These are phyloP conservation scores for Holothuria scabra DNA, from an alignment of 53 echinoderm and acorn worm species.

Conservation along the genomic window DNA sequence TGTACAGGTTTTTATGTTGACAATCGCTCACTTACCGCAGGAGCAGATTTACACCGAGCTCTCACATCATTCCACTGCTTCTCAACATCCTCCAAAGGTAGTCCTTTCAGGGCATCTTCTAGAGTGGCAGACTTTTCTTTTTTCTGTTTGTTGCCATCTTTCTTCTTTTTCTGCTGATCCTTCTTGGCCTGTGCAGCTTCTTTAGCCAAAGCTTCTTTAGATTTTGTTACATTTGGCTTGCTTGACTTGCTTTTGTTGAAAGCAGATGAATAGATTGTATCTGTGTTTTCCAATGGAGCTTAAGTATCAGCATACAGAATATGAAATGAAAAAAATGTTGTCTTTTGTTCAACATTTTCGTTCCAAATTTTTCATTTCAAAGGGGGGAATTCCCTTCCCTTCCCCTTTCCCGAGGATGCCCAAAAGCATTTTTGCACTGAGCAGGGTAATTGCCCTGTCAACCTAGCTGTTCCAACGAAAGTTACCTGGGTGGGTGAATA, in stretches of 20 bases:
- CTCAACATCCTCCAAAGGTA: slow-evolving; percentile 70
- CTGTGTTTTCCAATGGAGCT: slow-evolving; percentile 18
- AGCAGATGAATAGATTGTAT: slow-evolving; percentile 15
- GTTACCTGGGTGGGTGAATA: too few relatives aligned
- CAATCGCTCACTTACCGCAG: slow-evolving; percentile 63
- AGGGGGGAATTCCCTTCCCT: too few relatives aligned
- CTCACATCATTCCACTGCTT: slow-evolving; percentile 80
- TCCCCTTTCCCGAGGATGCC: too few relatives aligned
- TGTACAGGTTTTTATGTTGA: too few relatives aligned
- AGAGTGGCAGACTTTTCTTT: slow-evolving; percentile 59
- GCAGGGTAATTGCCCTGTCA: too few relatives aligned
- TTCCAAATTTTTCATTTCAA: too few relatives aligned
- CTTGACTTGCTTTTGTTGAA: slow-evolving; percentile 25
- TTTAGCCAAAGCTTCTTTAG: background rate
- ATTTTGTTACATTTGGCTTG: background rate
- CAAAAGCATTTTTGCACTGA: too few relatives aligned
- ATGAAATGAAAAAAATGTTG: too few relatives aligned
- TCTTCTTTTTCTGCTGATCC: slow-evolving; percentile 65
- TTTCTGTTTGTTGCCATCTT: slow-evolving; percentile 66
- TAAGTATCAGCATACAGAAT: too few relatives aligned
- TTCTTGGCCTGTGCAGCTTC: slow-evolving; percentile 3
- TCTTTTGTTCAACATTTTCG: too few relatives aligned
- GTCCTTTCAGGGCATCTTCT: slow-evolving; percentile 72
- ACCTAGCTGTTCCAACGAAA: too few relatives aligned
- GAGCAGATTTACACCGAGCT: slow-evolving; percentile 72